Conservation (phyloP, 2,797 vertebrate genomes). For the Arctocebus calabarensis region DNA sequence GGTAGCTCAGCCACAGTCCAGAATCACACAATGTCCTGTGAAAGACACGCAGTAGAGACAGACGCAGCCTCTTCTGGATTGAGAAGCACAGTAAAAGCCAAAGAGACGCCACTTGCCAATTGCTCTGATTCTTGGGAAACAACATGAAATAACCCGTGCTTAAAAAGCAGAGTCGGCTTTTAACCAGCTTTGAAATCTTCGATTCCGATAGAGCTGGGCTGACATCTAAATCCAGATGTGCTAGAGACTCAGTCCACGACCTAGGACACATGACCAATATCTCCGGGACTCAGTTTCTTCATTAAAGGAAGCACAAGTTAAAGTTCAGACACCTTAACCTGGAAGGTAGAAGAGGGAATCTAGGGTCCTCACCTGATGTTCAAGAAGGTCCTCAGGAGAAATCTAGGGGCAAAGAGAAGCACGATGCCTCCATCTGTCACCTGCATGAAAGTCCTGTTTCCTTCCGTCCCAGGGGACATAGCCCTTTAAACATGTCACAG, state of each 20-base stretch:
- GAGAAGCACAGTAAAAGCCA: constrained; percentile 68
- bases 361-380: not conserved
- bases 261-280: not conserved
- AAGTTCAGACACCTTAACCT: not conserved
- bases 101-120: constrained; percentile 45
- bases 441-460: not conserved
- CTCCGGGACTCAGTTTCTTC: not conserved
- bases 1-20: constrained; percentile 57
- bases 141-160: not conserved
- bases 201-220: not conserved
- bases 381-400: constrained; percentile 1
- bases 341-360: not conserved
- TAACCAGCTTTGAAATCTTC: constrained; percentile 15
- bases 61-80: not conserved
- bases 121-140: not conserved
- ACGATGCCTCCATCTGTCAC: not conserved
- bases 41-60: constrained; percentile 45
- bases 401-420: not conserved
- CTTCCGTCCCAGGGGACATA: not conserved
- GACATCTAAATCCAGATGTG: not conserved
- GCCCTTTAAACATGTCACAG: not conserved
- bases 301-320: not conserved
- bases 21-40: constrained; percentile 46
- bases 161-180: constrained; percentile 14
- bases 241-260: not conserved